phyloP scores from a whole-genome alignment of 2,888 invertebrate genomes.

The Rutpela maculata region DNA sequence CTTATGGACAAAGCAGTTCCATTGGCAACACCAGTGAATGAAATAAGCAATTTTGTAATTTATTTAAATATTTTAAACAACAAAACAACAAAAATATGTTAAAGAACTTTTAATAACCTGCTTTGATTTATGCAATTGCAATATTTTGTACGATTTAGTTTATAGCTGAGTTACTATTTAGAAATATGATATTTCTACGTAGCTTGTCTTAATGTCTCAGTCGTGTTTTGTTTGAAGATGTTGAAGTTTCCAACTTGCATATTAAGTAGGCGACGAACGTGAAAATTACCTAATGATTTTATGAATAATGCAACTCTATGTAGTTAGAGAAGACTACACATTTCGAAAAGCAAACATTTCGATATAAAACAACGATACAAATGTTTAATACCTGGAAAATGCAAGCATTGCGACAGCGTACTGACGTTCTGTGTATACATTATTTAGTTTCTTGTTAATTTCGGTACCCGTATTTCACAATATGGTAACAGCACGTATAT shows the following conservation, averaged over 20 bases:
- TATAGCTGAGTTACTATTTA: not conserved
- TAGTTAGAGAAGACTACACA: slow-evolving; percentile 40
- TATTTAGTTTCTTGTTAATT: slow-evolving; percentile 6
- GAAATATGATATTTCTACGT: slow-evolving; percentile 19
- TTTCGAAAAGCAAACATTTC: slow-evolving; percentile 31
- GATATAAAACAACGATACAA: slow-evolving; percentile 22
- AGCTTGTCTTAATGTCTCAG: slow-evolving; percentile 24
- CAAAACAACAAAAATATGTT: no score
- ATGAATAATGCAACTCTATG: slow-evolving; percentile 46
- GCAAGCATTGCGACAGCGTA: not conserved
- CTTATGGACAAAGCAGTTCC: no score
- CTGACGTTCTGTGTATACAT: not conserved
- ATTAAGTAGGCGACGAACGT: slow-evolving; percentile 42
- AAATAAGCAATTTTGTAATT: no score
- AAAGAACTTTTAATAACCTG: not conserved
- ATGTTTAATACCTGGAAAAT: slow-evolving; percentile 16
- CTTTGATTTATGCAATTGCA: not conserved
- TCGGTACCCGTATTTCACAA: not conserved
- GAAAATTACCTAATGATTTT: slow-evolving; percentile 45
- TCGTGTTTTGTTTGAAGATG: slow-evolving; percentile 28
- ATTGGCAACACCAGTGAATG: no score
- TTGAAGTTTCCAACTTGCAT: slow-evolving; percentile 35
- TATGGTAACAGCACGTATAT: not conserved
- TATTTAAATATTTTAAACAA: no score
- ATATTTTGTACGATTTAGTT: not conserved